A percentile compares a stretch with the other conserved stretches of the same genome.
phyloP scores from a whole-genome alignment of 1,140 invertebrate genomes.

The Drosophila obscura region DNA sequence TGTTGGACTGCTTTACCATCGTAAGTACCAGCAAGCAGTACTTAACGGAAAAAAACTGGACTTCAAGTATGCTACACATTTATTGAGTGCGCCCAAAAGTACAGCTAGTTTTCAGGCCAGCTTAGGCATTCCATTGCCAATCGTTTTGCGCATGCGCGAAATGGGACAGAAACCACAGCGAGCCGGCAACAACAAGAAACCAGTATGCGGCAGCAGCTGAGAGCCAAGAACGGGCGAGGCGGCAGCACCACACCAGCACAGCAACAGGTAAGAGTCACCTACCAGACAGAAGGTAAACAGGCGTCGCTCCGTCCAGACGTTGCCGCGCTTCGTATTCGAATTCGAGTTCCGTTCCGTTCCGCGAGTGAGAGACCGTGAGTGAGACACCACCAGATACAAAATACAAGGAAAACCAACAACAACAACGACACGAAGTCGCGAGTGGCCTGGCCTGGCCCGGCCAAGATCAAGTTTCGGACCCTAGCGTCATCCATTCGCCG shows the following conservation, averaged over 20 bases:
- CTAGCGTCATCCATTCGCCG: slow-evolving; percentile 67
- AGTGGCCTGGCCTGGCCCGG: slow-evolving; percentile 20
- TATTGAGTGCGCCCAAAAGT: slow-evolving; percentile 13
- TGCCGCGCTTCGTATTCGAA: slow-evolving; percentile 44
- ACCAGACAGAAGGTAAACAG: slow-evolving; percentile 74
- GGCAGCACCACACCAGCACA: slow-evolving; percentile 41
- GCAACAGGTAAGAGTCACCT: slow-evolving; percentile 69
- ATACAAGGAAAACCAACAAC: slow-evolving; percentile 20
- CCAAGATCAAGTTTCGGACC: slow-evolving; percentile 74
- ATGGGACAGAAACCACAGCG: slow-evolving; percentile 69
- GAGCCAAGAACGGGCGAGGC: slow-evolving; percentile 37
- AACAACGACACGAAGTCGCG: slow-evolving; percentile 30
- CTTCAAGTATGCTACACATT: slow-evolving; percentile 15
- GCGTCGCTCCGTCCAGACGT: slow-evolving; percentile 73
- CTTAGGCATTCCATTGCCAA: slow-evolving; percentile 55
- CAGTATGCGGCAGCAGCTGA: slow-evolving; percentile 58
- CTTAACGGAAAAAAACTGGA: too few species aligned
- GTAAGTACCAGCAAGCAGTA: too few species aligned
- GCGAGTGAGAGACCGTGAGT: background rate
- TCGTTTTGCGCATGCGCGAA: slow-evolving; percentile 69
- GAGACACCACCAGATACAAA: slow-evolving; percentile 28
- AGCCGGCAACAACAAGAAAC: slow-evolving; percentile 70
- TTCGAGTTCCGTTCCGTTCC: slow-evolving; percentile 10
- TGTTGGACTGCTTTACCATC: too few species aligned
- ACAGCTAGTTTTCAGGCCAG: background rate